These are phyloP conservation scores for Netelia virgata DNA, from an alignment of 2,888 invertebrate species.

Conservation along the genomic window DNA sequence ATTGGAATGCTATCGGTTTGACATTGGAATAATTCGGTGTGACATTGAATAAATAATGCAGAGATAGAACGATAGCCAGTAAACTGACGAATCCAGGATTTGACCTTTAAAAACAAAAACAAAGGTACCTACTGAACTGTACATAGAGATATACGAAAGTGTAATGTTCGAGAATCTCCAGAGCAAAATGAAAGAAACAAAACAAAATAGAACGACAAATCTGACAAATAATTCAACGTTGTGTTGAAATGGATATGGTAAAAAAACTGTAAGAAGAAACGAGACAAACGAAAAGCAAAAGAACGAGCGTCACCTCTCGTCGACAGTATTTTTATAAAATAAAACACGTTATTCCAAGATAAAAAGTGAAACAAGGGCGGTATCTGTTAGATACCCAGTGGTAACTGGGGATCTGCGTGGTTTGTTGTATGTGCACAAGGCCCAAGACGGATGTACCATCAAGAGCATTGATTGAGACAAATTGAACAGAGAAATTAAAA, in stretches of 20 bases:
- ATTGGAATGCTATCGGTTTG: constrained; percentile 5
- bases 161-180: constrained; percentile 36
- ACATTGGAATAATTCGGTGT: too few relatives aligned
- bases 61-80: constrained; percentile 32
- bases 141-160: constrained; percentile 42
- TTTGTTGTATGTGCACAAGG: constrained; percentile 47
- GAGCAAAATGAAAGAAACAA: not conserved
- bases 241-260: constrained; percentile 35
- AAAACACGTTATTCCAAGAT: constrained; percentile 72
- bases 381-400: constrained; percentile 35
- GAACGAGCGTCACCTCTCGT: constrained; percentile 60
- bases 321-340: constrained; percentile 76
- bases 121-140: constrained; percentile 30
- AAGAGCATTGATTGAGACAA: constrained; percentile 38
- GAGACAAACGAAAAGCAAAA: constrained; percentile 15
- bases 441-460: constrained; percentile 16
- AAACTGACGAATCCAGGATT: constrained; percentile 24
- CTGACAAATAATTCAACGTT: constrained; percentile 34
- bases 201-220: constrained; percentile 18
- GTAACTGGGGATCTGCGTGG: constrained; percentile 40
- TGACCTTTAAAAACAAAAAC: constrained; percentile 5
- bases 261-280: constrained; percentile 11
- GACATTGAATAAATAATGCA: constrained; percentile 27
- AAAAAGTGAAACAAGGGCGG: constrained; percentile 50
- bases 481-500: constrained; percentile 19